Evolutionary conservation across 1,140 invertebrate genomes (phyloP).

Genomic region (Drosophila takahashii): DNA sequence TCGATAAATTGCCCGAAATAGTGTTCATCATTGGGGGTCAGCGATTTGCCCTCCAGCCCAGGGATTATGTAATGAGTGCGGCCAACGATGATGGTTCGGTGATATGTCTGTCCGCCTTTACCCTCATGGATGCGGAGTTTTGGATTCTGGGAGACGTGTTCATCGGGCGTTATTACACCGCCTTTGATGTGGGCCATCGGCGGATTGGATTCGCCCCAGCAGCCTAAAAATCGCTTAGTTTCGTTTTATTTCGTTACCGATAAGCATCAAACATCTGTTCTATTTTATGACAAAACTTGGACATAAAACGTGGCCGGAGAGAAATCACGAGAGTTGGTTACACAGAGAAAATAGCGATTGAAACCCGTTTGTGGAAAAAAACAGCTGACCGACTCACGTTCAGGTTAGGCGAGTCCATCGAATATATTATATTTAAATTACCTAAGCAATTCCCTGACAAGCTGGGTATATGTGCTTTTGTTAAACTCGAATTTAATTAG

Average conservation of each 20-base stretch:
- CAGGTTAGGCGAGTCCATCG: slow-evolving; percentile 26
- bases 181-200: slow-evolving; percentile 88
- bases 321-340: slow-evolving; percentile 16
- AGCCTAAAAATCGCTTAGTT: slow-evolving; percentile 15
- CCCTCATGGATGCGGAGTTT: slow-evolving; percentile 39
- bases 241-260: neutral
- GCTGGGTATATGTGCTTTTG: neutral
- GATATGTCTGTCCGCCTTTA: slow-evolving; percentile 44
- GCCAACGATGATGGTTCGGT: slow-evolving; percentile 28
- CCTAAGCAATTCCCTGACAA: neutral
- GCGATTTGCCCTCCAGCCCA: slow-evolving; percentile 33
- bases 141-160: slow-evolving; percentile 86
- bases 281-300: slow-evolving; percentile 20
- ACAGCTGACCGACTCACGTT: slow-evolving; percentile 43
- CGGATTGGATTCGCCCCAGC: slow-evolving; percentile 86
- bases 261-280: slow-evolving; percentile 24
- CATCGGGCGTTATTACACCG: slow-evolving; percentile 89
- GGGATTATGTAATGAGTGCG: slow-evolving; percentile 41
- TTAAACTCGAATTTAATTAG: neutral
- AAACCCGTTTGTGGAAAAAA: slow-evolving; percentile 36
- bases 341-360: neutral
- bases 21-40: slow-evolving; percentile 44
- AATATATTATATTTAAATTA: slow-evolving; percentile 13
- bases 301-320: slow-evolving; percentile 7
- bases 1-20: slow-evolving; percentile 42